A percentile compares a stretch with the other conserved stretches of the same genome.
Conservation (phyloP, 2,113 vertebrate genomes). For the Poecilia latipinna region DNA sequence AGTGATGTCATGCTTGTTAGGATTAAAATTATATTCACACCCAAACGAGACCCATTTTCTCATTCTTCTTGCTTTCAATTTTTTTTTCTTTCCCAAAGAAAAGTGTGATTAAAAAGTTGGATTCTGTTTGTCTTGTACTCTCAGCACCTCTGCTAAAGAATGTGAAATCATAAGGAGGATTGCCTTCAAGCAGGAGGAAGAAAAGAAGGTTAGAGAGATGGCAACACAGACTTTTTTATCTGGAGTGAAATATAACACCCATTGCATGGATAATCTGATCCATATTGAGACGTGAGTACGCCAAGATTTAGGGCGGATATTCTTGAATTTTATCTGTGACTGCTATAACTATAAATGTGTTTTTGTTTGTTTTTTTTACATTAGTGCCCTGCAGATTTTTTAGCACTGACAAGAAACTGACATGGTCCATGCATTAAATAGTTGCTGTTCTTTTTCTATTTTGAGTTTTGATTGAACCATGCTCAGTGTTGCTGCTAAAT, state of each 20-base stretch:
- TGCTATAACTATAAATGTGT: constrained; percentile 10
- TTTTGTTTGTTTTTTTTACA: background rate
- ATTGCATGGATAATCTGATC: constrained; percentile 40
- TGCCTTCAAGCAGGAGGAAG: background rate
- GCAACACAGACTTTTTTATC: constrained; percentile 15
- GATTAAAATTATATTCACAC: constrained; percentile 64
- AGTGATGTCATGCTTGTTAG: constrained; percentile 77
- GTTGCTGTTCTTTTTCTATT: constrained; percentile 24
- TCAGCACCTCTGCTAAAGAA: constrained; percentile 35
- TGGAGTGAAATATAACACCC: constrained; percentile 44
- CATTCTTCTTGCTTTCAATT: constrained; percentile 54
- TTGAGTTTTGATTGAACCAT: constrained; percentile 27
- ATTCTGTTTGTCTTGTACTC: constrained; percentile 26
- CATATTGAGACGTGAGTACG: constrained; percentile 27
- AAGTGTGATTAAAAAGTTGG: constrained; percentile 35
- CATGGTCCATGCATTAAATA: constrained; percentile 21
- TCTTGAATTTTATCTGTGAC: constrained; percentile 49
- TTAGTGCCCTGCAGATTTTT: constrained; percentile 46
- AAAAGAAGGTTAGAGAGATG: background rate
- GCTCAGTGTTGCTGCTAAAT: background rate
- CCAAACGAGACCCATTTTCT: constrained; percentile 27
- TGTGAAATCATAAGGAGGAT: background rate
- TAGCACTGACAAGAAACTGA: constrained; percentile 30
- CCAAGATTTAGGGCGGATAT: constrained; percentile 48
- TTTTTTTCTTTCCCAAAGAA: constrained; percentile 22